phyloP scores from a whole-genome alignment of 2,797 vertebrate species.

The Manis crassicaudata region DNA sequence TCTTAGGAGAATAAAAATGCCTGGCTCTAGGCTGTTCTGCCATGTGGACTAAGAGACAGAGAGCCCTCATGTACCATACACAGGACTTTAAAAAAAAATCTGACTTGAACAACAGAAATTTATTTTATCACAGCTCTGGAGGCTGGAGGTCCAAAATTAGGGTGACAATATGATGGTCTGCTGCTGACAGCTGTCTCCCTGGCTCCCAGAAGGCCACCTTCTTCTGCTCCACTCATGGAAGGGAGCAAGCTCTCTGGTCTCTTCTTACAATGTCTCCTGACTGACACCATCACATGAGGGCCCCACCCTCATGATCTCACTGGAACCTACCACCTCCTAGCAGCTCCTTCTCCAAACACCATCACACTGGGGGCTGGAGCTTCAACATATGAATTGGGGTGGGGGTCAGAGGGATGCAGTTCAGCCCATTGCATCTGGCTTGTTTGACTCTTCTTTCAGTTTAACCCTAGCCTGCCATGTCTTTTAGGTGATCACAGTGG shows the following conservation, averaged over 20 bases:
- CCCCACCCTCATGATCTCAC: not conserved
- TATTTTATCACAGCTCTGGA: not conserved
- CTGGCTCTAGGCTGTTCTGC: not conserved
- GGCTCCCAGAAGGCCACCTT: not conserved
- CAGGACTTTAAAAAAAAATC: not conserved
- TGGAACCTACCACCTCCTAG: not conserved
- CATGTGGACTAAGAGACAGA: not conserved
- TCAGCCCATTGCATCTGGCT: too few species aligned
- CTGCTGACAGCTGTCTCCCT: not conserved
- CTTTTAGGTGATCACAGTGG: too few species aligned
- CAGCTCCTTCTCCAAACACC: not conserved
- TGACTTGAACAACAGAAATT: not conserved
- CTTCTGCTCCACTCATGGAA: not conserved
- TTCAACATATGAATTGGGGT: not conserved
- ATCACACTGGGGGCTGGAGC: not conserved
- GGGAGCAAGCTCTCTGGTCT: too few species aligned
- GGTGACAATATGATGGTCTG: not conserved
- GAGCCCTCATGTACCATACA: not conserved
- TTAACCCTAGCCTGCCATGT: too few species aligned
- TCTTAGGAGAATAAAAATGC: not conserved
- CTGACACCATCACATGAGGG: not conserved
- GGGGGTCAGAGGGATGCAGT: too few species aligned
- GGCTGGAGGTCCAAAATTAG: not conserved
- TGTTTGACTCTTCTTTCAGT: too few species aligned
- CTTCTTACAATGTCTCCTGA: too few species aligned